Base-by-base conservation (phyloP, 2,113 vertebrate genomes). In the Actenoides lindsayi region DNA sequence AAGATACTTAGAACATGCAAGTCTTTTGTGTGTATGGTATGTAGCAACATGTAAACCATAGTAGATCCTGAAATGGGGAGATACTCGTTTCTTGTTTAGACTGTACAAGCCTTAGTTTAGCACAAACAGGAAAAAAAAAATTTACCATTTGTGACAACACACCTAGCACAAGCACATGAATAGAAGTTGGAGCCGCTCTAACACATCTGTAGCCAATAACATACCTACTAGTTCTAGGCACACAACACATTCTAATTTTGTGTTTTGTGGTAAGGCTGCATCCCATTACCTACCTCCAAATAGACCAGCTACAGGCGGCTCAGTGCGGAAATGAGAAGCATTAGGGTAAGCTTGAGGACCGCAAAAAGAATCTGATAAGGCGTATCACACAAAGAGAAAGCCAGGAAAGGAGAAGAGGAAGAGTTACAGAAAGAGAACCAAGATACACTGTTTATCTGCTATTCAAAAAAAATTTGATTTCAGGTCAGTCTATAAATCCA, bases 351-450 rank as follows among this genome's bases (percentile, higher is more conserved):
- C 97, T 97, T 98, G 97, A 96, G 98, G 98, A 97, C 98, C 98
- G 98, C 98, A 98, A 98, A 99, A 99, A 97, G 98, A 98, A 97
- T 99, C 98, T 99, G 98, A 98, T 97, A 98, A 96, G 86, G 95
- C 74, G 95, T 83, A 97, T 82, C 88, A 93, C 78, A 96, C 91
- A 95, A 94, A 97, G 96, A 91, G 91, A 94, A 82, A 94, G 93
- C 83, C 94, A 97, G 83, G 81, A 77, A 91, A 95, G 94, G 96
- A 97, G 90, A 95, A 87, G 91, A 96, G 85, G 91, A 17, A 97
- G 91, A 89, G 92, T 97, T 95, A 96, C 93, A 88, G 93, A 94
- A 95, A 95, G 97, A 97, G 78, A 93, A 97, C 62, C 67, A 91
- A 92, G 57, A 88, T 60, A 95, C 6, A 87, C 56, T 41, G 11